phyloP scores from a whole-genome alignment of 2,113 vertebrate species.

The Butorides virescens region DNA sequence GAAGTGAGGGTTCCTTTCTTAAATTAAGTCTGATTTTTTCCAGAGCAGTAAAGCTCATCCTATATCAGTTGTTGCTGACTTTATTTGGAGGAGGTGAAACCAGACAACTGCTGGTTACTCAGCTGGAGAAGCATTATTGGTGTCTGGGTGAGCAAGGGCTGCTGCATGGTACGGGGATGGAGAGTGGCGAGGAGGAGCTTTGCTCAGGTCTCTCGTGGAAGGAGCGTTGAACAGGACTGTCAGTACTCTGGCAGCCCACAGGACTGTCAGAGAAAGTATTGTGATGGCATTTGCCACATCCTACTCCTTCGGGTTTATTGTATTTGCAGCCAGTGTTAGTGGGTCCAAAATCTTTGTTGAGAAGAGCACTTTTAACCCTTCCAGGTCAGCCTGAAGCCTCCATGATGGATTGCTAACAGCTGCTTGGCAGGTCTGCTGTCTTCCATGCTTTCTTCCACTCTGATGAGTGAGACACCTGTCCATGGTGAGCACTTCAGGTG shows the following conservation, averaged over 20 bases:
- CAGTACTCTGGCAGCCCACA: not conserved
- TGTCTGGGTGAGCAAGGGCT: not conserved
- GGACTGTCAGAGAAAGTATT: not conserved
- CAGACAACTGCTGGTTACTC: not conserved
- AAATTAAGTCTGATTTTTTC: not conserved
- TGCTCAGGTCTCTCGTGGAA: not conserved
- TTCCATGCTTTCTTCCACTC: not conserved
- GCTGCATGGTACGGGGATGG: fast-evolving
- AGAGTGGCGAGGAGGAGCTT: not conserved
- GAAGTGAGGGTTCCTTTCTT: not conserved
- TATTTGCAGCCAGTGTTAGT: not conserved
- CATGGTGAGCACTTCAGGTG: not conserved
- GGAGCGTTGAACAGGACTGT: not conserved
- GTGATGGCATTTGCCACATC: not conserved
- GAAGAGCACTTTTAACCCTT: not conserved
- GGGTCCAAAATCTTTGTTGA: not conserved
- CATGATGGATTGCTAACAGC: not conserved
- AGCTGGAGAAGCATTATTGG: not conserved
- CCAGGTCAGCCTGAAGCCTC: not conserved
- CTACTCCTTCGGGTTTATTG: not conserved
- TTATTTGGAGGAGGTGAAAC: not conserved
- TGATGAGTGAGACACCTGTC: not conserved
- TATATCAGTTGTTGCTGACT: not conserved
- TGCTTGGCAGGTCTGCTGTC: not conserved
- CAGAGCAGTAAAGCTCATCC: not conserved